Evolutionary conservation across 23 tunicate genomes (phyloP).

Genomic region (Halocynthia roretzi): DNA sequence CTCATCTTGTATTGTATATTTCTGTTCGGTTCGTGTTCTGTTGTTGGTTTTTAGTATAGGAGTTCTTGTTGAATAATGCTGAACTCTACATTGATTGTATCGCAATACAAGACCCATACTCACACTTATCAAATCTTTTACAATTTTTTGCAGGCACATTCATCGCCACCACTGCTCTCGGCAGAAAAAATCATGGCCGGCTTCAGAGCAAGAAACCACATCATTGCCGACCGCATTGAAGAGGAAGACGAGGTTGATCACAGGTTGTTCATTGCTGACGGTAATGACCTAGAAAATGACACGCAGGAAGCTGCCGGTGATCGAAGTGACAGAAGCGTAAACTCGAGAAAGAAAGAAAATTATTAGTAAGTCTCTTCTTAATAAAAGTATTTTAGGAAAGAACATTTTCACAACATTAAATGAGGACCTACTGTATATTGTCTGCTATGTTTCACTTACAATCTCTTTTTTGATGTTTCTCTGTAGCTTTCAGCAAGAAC

Average conservation of each 20-base stretch:
- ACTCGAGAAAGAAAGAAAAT: constrained; percentile 7
- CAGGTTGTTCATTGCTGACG: constrained; percentile 3
- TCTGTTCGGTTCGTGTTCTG: too few relatives aligned
- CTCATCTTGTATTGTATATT: too few relatives aligned
- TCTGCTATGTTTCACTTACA: constrained; percentile 1
- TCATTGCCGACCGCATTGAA: constrained; percentile 23
- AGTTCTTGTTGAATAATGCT: too few relatives aligned
- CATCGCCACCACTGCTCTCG: constrained; percentile 20
- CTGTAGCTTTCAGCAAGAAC: constrained; percentile 2
- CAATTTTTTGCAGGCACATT: constrained; percentile 19
- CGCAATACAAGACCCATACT: too few relatives aligned
- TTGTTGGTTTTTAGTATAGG: too few relatives aligned
- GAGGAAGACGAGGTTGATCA: constrained; percentile 30
- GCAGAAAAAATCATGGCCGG: constrained; percentile 29
- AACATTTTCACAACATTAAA: too few relatives aligned
- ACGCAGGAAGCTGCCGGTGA: constrained; percentile 14
- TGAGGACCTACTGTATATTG: background rate
- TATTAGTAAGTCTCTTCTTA: too few relatives aligned
- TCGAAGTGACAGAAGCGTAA: constrained; percentile 10
- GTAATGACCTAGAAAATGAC: background rate
- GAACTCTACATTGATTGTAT: too few relatives aligned
- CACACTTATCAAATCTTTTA: too few relatives aligned
- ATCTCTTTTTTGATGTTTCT: background rate
- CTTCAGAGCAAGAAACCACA: constrained; percentile 20
- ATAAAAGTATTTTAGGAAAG: too few relatives aligned